Evolutionary conservation across 2,888 invertebrate species (phyloP), one percentile per base, ranked within the genome.

Genomic region (Coelinius sp.): DNA sequence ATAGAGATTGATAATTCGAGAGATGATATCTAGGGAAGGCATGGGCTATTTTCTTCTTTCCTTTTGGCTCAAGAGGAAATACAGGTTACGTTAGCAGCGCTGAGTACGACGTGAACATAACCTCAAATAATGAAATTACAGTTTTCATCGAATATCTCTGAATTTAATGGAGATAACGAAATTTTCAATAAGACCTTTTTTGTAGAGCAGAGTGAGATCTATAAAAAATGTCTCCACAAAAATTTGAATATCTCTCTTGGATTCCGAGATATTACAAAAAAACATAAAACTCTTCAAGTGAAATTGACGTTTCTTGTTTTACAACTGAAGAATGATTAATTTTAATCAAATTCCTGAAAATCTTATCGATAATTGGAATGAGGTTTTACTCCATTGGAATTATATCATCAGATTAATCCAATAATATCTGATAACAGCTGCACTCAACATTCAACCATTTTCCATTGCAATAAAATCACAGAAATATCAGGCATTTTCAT

Each of bases 31-130:
- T 35, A 25, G 46, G 20, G 27, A 17, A 14, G 44, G 44, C 14
- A 24, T 14, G 62, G 71, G 63, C 63, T 46, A 62, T 71, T 68
- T 53, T 27, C 27, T 66, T 14, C 17, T 44, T 14, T 62, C 22
- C 20, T 17, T 31, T 12, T 20, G 20, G 20, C 25, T 6, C 25
- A 41, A 1, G 2, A n/a, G n/a, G n/a, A n/a, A 24, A 12, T 24
- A 25, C 53, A 24, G 52, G 52, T 52, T 52, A 52, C 22, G 52
- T 22, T 52, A 22, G 52, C 52, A 3, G 52, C 52, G 8, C 52
- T 22, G 14, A 56, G 25, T 17, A 38, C 25, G 24, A 20, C 12
- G 53, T 53, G 20, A 20, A 25, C 68, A 68, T 68, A 68, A 68
- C 68, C 68, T 56, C 56, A 17, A 44, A 38, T 41, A 2, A 8